Conservation (phyloP, 1,140 invertebrate species). For the Whitmania pigra region DNA sequence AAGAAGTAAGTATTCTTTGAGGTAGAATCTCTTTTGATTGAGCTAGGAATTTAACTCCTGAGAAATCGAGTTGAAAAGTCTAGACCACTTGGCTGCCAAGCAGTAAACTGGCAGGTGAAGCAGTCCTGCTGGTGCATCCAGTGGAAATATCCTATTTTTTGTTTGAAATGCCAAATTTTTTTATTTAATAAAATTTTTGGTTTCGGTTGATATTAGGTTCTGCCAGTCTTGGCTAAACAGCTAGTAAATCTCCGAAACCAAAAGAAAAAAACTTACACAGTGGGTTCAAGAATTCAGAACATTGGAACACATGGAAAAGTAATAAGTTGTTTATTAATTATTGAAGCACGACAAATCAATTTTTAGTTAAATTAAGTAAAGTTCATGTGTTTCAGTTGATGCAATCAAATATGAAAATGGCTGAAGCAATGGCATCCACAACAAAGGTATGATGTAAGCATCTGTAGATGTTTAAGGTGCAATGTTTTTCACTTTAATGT, state of each 20-base stretch:
- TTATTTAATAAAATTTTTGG: constrained; percentile 13
- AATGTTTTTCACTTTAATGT: constrained; percentile 11
- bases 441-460: constrained; percentile 48
- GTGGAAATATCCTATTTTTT: background rate
- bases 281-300: constrained; percentile 58
- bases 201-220: constrained; percentile 37
- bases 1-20: constrained; percentile 49
- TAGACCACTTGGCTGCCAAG: background rate
- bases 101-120: background rate
- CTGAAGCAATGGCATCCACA: constrained; percentile 69
- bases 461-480: background rate
- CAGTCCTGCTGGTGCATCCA: background rate
- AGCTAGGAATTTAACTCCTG: background rate
- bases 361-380: constrained; percentile 10
- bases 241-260: constrained; percentile 72
- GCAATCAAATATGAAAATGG: constrained; percentile 71
- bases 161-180: constrained; percentile 25
- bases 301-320: constrained; percentile 54
- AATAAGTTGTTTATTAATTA: background rate
- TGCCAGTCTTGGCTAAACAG: constrained; percentile 72
- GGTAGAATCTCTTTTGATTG: background rate
- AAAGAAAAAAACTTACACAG: constrained; percentile 65
- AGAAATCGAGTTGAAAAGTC: background rate
- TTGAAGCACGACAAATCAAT: background rate
- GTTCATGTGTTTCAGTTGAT: constrained; percentile 52